Conservation (phyloP, 2,888 invertebrate genomes). For the Diaprepes abbreviatus region DNA sequence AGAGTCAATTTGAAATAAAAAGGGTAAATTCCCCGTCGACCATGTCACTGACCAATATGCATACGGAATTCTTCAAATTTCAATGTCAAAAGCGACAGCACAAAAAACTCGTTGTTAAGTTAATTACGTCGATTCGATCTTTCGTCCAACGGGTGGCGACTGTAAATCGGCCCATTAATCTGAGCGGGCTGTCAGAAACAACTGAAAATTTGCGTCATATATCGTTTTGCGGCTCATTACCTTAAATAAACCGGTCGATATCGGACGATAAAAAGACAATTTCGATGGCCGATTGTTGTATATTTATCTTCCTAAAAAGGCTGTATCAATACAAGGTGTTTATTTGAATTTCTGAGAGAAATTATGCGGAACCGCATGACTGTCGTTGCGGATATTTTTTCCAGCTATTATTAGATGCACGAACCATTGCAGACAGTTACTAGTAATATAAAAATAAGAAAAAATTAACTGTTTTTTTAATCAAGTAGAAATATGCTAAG, state of each 20-base stretch:
- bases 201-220: slow-evolving; percentile 44
- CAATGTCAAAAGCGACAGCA: slow-evolving; percentile 39
- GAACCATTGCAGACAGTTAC: too few species aligned
- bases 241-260: slow-evolving; percentile 35
- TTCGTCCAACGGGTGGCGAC: slow-evolving; percentile 39
- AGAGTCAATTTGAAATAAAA: too few species aligned
- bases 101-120: slow-evolving; percentile 38
- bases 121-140: slow-evolving; percentile 41
- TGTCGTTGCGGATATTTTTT: slow-evolving; percentile 26
- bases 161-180: slow-evolving; percentile 44
- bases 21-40: not conserved
- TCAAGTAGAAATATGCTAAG: too few species aligned
- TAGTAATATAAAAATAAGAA: too few species aligned
- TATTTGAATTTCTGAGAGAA: slow-evolving; percentile 36
- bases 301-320: slow-evolving; percentile 42
- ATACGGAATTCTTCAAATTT: slow-evolving; percentile 43
- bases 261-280: slow-evolving; percentile 18
- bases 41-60: slow-evolving; percentile 20
- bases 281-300: slow-evolving; percentile 23
- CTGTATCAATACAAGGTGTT: slow-evolving; percentile 41
- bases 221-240: slow-evolving; percentile 38
- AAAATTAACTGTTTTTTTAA: too few species aligned
- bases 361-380: slow-evolving; percentile 21
- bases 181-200: slow-evolving; percentile 35
- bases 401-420: too few species aligned